Percentiles rank a stretch among this genome's conserved stretches.
Conservation (phyloP, 2,113 vertebrate genomes). For the Lipophrys pholis region DNA sequence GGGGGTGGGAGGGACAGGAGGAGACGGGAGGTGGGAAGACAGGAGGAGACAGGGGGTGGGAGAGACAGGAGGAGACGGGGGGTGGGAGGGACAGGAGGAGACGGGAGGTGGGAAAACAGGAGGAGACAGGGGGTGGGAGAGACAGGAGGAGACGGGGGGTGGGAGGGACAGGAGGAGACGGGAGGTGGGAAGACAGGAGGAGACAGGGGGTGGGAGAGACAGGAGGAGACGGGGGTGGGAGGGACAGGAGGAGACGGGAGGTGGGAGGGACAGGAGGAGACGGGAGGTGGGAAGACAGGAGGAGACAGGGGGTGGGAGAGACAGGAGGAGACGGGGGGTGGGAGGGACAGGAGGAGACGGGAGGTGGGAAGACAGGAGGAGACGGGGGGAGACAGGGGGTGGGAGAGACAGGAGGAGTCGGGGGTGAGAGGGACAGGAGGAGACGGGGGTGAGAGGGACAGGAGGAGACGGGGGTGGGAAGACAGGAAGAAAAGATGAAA, state of each 20-base stretch:
- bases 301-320: neutral
- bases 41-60: neutral
- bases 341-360: neutral
- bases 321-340: neutral
- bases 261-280: neutral
- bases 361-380: too few relatives aligned
- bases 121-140: neutral
- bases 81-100: neutral
- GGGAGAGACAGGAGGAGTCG: neutral
- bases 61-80: neutral
- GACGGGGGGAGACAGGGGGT: too few relatives aligned
- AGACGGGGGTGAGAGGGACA: neutral
- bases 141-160: neutral
- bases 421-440: neutral
- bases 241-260: neutral
- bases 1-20: neutral
- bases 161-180: neutral
- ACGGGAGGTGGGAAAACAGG: too few relatives aligned
- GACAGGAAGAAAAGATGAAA: slow-evolving; percentile 36
- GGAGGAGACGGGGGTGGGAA: slow-evolving; percentile 4
- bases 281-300: too few relatives aligned
- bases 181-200: too few relatives aligned
- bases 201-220: neutral
- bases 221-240: neutral
- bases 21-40: too few relatives aligned